phyloP scores from a whole-genome alignment of 2,113 vertebrate genomes.

The Lasiurus borealis region DNA sequence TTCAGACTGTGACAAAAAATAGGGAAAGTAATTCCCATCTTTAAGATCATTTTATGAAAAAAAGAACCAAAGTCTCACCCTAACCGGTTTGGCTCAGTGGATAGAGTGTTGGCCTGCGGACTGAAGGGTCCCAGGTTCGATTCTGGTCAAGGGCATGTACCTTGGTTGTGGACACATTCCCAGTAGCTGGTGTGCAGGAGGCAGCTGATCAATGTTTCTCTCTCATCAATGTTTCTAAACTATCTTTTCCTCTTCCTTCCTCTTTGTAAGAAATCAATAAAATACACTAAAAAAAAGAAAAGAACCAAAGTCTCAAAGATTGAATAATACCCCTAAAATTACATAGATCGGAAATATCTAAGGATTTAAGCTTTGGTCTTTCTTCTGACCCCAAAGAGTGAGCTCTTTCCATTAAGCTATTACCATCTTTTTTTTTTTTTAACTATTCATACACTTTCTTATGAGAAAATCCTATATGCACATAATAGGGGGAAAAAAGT shows the following conservation, averaged over 20 bases:
- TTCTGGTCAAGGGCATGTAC: no score
- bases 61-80: neutral
- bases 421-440: neutral
- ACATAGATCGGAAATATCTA: neutral
- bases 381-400: neutral
- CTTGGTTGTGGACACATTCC: no score
- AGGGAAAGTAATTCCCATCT: neutral
- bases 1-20: neutral
- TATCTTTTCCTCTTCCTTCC: no score
- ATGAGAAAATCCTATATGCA: neutral
- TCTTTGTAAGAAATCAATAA: no score
- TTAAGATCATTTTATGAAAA: neutral
- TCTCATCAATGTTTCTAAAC: no score
- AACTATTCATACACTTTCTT: neutral
- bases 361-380: neutral
- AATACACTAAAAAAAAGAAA: no score
- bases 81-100: no score
- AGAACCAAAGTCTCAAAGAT: neutral
- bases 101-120: no score
- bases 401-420: neutral
- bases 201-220: no score
- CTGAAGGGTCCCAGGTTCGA: no score
- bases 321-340: neutral
- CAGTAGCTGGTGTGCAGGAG: no score
- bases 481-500: neutral